Conservation (phyloP, 2,113 vertebrate species). For the Corvus hawaiiensis region DNA sequence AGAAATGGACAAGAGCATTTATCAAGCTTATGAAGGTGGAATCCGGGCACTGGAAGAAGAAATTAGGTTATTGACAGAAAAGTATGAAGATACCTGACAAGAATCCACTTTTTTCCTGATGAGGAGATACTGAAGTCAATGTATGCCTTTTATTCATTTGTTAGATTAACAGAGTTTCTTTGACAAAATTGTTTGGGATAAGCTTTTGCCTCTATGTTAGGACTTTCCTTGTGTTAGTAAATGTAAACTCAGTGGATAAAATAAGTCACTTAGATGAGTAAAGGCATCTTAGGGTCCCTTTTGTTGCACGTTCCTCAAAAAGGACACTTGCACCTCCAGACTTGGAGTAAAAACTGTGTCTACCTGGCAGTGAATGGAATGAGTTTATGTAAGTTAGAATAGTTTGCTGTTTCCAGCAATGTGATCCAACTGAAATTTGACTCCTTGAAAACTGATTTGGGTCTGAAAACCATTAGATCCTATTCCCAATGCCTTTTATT, state of each 20-base stretch:
- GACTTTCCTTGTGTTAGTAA: background rate
- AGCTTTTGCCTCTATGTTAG: background rate
- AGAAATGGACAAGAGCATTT: background rate
- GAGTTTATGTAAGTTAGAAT: background rate
- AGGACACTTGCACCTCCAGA: background rate
- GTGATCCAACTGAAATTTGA: background rate
- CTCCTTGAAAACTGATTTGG: background rate
- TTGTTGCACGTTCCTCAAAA: background rate
- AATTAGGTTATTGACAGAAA: constrained; percentile 57
- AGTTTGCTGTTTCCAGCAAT: background rate
- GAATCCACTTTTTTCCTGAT: constrained; percentile 38
- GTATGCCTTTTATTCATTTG: constrained; percentile 31
- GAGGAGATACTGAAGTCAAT: constrained; percentile 47
- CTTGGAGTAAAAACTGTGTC: background rate
- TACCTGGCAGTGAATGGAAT: background rate
- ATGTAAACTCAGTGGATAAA: rapidly evolving
- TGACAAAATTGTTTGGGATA: background rate
- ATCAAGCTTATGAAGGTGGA: constrained; percentile 66
- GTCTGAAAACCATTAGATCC: background rate
- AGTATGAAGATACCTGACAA: constrained; percentile 43
- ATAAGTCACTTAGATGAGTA: background rate
- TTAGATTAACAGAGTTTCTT: background rate
- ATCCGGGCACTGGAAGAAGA: constrained; percentile 74
- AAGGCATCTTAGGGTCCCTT: background rate
- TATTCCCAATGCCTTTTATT: background rate